Conservation (phyloP, 2,113 vertebrate genomes). For the Corythornis cristatus region DNA sequence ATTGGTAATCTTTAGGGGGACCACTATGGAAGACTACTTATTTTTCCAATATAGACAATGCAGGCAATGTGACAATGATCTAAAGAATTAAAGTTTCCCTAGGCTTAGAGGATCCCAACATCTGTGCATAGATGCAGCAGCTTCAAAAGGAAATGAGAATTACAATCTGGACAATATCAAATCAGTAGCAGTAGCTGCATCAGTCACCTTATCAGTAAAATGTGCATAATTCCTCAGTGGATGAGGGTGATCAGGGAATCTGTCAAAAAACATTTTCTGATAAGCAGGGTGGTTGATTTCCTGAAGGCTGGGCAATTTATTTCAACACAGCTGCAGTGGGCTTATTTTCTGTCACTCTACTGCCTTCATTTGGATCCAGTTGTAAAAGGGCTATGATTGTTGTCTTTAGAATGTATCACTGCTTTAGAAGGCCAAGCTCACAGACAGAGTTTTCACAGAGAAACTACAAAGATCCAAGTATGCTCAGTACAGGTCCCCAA, state of each 20-base stretch:
- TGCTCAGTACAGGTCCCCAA: neutral
- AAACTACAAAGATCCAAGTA: neutral
- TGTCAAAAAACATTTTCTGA: conserved; percentile 21
- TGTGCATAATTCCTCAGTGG: neutral
- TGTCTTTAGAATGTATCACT: neutral
- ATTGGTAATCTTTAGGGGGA: neutral
- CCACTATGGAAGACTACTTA: fast-evolving
- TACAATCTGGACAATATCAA: neutral
- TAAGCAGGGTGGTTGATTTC: neutral
- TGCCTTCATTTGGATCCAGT: neutral
- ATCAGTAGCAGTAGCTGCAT: neutral
- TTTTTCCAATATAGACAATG: neutral
- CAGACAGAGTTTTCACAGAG: neutral
- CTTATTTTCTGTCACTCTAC: neutral
- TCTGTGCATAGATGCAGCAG: neutral
- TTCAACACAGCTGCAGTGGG: conserved; percentile 12
- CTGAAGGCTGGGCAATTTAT: neutral
- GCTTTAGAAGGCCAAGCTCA: neutral
- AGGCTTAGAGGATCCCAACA: neutral
- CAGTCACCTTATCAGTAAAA: neutral
- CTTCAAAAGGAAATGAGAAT: neutral
- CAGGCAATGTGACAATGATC: neutral
- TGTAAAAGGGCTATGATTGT: neutral
- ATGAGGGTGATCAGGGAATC: neutral
- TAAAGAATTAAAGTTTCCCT: neutral